Evolutionary conservation across 2,113 vertebrate genomes (phyloP).

Genomic region (Rhinogobius similis): DNA sequence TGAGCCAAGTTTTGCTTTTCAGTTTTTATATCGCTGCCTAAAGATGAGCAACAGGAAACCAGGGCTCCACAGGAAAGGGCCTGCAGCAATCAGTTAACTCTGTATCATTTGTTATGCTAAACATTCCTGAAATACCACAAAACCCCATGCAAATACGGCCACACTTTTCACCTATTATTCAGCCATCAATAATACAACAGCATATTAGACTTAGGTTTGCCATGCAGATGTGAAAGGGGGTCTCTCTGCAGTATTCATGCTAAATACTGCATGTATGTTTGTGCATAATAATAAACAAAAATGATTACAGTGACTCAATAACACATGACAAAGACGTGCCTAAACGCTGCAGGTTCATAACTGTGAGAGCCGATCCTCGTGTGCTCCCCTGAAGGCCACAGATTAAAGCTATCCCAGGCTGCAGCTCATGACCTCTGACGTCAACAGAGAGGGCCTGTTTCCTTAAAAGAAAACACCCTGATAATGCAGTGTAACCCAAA

Average conservation of each 20-base stretch:
- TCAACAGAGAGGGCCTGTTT: constrained; percentile 49
- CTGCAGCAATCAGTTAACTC: constrained; percentile 14
- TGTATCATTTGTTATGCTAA: constrained; percentile 15
- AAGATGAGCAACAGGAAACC: neutral
- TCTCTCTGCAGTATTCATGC: neutral
- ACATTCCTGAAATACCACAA: constrained; percentile 48
- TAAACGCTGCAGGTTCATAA: neutral
- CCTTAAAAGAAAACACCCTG: constrained; percentile 62
- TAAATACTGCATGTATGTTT: neutral
- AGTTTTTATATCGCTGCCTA: neutral
- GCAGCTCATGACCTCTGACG: constrained; percentile 45
- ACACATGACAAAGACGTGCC: neutral
- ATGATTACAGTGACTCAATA: constrained; percentile 8
- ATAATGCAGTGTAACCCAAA: constrained; percentile 33
- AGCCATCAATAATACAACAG: neutral
- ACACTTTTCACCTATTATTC: constrained; percentile 8
- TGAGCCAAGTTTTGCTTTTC: constrained; percentile 15
- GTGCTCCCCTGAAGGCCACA: constrained; percentile 32
- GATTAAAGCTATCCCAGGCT: constrained; percentile 52
- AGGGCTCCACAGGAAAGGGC: neutral
- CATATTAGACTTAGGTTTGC: neutral
- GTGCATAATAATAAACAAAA: constrained; percentile 2
- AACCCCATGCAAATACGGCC: constrained; percentile 22
- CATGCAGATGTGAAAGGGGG: neutral
- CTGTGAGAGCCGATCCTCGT: neutral